Base-by-base conservation (phyloP, 2,888 invertebrate genomes). In the Diogma glabrata region DNA sequence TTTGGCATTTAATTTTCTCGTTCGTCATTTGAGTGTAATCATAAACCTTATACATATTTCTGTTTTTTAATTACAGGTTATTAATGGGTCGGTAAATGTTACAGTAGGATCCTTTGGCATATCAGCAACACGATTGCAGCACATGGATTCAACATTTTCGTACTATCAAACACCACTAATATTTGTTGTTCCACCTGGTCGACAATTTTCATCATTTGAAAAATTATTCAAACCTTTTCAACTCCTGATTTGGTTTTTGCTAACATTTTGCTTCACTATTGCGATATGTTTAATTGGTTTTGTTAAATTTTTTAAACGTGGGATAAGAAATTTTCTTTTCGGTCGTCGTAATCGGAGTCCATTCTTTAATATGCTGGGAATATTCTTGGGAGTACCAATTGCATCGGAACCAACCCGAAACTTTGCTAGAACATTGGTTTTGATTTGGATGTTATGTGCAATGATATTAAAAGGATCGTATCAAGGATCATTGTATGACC, bases 391-490 rank as follows among this genome's bases (percentile, higher is more conserved):
- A 10, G 60, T 60, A 6, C 57, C 57, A 28, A n/a, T 56, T 0
- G 4, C 36, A 0, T 24, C 22, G 1, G 5, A 59, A 47, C 64
- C 67, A 1, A 57, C 50, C 1, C 51, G 60, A 7, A 57, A 54
- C 30, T 60, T 62, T 14, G 56, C 58, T 1, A 61, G 67, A 1
- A 57, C 60, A 14, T 38, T 64, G 16, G 47, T 67, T 3, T 40
- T 57, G 7, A 54, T 60, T 1, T 67, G 67, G 67, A 24, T 67
- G 22, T 8, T 62, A 16, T 50, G 54, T 24, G 56, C 60, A 0
- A 24, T 63, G 7, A 54, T 67, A 3, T 43, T 67, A 48, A 60
- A 67, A 20, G 58, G 52, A 40, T 64, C 62, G 43, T 67, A 67
- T 49, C 66, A 67, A 52, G 52, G 52, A 22, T 45, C 43, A 14